Conservation (phyloP, 2,888 invertebrate genomes). For the Empis stercorea region DNA sequence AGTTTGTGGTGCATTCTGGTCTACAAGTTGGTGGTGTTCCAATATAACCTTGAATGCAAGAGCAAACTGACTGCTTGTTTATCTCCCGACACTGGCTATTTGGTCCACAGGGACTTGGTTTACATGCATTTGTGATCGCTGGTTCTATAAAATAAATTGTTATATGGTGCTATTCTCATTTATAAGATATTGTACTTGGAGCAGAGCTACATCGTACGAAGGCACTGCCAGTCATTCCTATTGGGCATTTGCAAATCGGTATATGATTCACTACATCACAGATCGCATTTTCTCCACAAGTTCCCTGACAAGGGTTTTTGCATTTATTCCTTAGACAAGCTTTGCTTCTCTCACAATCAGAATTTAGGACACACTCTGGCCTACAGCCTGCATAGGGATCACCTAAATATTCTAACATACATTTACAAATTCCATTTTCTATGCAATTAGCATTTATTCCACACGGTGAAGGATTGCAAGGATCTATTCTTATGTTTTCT, state of each 20-base stretch:
- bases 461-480: conserved; percentile 54
- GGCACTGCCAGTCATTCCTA: conserved; percentile 53
- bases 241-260: conserved; percentile 57
- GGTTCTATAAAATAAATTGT: conserved; percentile 28
- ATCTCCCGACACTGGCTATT: conserved; percentile 63
- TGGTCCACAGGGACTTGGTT: conserved; percentile 62
- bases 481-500: conserved; percentile 38
- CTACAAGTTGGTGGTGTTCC: conserved; percentile 67
- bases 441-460: conserved; percentile 53
- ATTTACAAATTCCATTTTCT: conserved; percentile 52
- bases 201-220: conserved; percentile 50
- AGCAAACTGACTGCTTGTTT: conserved; percentile 60
- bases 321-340: conserved; percentile 62
- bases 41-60: conserved; percentile 54
- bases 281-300: conserved; percentile 59
- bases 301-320: conserved; percentile 58
- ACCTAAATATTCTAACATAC: conserved; percentile 59
- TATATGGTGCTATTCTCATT: too few species aligned
- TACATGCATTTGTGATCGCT: conserved; percentile 46
- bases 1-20: conserved; percentile 61
- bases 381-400: conserved; percentile 65
- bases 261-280: conserved; percentile 65
- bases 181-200: conserved; percentile 17
- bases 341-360: conserved; percentile 53
- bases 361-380: conserved; percentile 62